Evolutionary conservation across 1,140 invertebrate genomes (phyloP).

Genomic region (Watersipora subatra): DNA sequence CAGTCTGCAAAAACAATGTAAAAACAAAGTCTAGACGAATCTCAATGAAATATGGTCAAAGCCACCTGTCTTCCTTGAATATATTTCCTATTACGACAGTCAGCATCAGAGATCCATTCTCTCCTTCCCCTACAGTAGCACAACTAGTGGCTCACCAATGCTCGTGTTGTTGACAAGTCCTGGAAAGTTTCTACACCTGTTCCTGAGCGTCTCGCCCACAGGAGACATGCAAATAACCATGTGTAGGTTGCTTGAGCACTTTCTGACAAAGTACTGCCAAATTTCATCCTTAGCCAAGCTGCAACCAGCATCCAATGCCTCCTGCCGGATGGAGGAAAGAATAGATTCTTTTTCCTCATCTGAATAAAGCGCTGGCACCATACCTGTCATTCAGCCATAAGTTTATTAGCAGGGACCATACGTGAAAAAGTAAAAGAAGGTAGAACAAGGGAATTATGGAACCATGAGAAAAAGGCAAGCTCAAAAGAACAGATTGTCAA

Average conservation of each 20-base stretch:
- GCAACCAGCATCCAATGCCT: conserved; percentile 51
- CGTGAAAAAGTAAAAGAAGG: too few species aligned
- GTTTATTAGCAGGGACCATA: too few species aligned
- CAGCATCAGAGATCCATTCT: too few species aligned
- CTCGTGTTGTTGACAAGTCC: conserved; percentile 24
- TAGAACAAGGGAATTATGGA: too few species aligned
- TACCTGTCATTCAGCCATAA: not conserved
- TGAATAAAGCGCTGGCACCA: conserved; percentile 57
- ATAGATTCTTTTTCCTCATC: conserved; percentile 69
- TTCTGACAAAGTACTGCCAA: conserved; percentile 39
- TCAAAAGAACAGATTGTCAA: too few species aligned
- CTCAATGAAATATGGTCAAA: too few species aligned
- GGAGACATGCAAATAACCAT: conserved; percentile 30
- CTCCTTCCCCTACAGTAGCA: too few species aligned
- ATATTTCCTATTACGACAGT: too few species aligned
- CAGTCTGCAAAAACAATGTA: conserved; percentile 15
- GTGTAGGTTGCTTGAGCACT: conserved; percentile 26
- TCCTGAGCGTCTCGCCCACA: conserved; percentile 22
- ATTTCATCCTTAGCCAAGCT: conserved; percentile 45
- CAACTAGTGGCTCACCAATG: conserved; percentile 8
- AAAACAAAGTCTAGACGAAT: too few species aligned
- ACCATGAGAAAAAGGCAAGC: too few species aligned
- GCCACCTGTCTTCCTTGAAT: too few species aligned
- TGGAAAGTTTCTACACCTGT: conserved; percentile 26
- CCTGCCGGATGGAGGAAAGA: conserved; percentile 45